These are phyloP conservation scores for Pangasius djambal DNA, from an alignment of 2,797 vertebrate species.

Conservation along the genomic window DNA sequence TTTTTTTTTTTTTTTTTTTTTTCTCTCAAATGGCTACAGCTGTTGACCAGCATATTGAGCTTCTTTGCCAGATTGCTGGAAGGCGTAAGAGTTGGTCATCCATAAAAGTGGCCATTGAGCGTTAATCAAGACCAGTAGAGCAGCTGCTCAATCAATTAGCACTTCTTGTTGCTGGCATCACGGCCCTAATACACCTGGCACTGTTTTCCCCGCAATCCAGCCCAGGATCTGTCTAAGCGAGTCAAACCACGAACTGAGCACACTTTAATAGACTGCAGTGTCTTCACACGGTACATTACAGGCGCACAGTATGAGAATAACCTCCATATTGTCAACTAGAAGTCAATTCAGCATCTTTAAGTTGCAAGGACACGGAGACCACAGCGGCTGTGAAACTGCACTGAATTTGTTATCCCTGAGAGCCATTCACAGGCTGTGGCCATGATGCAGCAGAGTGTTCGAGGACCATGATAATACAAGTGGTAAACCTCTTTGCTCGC, in stretches of 20 bases:
- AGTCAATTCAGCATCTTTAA: slow-evolving; percentile 18
- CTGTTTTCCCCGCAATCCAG: slow-evolving; percentile 8
- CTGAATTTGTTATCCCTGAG: neutral
- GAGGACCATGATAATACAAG: neutral
- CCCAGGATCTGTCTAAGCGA: slow-evolving; percentile 21
- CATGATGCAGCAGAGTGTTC: neutral
- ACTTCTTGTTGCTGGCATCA: slow-evolving; percentile 61
- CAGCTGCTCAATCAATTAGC: slow-evolving; percentile 68
- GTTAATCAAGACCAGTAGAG: slow-evolving; percentile 67
- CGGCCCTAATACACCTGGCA: slow-evolving; percentile 36
- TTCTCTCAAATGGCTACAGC: slow-evolving; percentile 43
- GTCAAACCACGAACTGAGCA: neutral
- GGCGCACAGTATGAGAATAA: neutral
- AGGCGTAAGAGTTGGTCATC: slow-evolving; percentile 62
- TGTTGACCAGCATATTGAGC: slow-evolving; percentile 54
- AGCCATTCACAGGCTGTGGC: neutral
- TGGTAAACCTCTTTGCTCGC: no score
- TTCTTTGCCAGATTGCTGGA: slow-evolving; percentile 50
- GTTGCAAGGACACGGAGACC: slow-evolving; percentile 19
- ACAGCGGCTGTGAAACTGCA: neutral
- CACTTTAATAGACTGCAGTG: slow-evolving; percentile 17
- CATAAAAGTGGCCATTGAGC: slow-evolving; percentile 64
- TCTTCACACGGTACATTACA: slow-evolving; percentile 17
- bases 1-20: no score
- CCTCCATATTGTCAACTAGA: neutral